These are phyloP conservation scores for Aspidiotus rigidus DNA, from an alignment of 2,888 invertebrate genomes.

Conservation along the genomic window DNA sequence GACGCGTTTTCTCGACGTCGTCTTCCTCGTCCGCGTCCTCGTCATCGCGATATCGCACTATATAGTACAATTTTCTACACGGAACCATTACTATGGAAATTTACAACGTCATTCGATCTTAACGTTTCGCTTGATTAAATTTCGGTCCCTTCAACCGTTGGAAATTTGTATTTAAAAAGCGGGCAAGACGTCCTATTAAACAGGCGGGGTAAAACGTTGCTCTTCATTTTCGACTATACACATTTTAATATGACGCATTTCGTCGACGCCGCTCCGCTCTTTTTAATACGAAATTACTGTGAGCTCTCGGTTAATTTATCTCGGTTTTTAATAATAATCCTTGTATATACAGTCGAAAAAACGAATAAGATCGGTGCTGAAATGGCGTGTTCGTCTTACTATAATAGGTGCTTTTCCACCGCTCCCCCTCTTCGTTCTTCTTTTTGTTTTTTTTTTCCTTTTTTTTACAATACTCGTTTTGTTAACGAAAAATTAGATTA, in stretches of 20 bases:
- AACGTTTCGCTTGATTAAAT: slow-evolving; percentile 26
- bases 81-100: slow-evolving; percentile 19
- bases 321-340: slow-evolving; percentile 9
- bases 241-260: slow-evolving; percentile 16
- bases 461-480: too few relatives aligned
- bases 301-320: slow-evolving; percentile 11
- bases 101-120: slow-evolving; percentile 21
- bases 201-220: background rate
- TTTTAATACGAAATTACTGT: slow-evolving; percentile 17
- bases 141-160: slow-evolving; percentile 14
- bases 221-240: background rate
- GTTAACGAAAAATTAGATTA: too few relatives aligned
- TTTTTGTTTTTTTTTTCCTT: too few relatives aligned
- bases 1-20: background rate
- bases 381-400: too few relatives aligned
- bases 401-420: too few relatives aligned
- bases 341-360: background rate
- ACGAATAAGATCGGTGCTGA: background rate
- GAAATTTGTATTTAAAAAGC: slow-evolving; percentile 20
- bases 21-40: background rate
- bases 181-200: slow-evolving; percentile 15
- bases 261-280: slow-evolving; percentile 4
- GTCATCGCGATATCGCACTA: slow-evolving; percentile 5
- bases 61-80: slow-evolving; percentile 3
- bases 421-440: too few relatives aligned